Percentiles rank a stretch among this genome's conserved stretches.
Conservation (phyloP, 2,888 invertebrate genomes). For the Torymus tubicola region DNA sequence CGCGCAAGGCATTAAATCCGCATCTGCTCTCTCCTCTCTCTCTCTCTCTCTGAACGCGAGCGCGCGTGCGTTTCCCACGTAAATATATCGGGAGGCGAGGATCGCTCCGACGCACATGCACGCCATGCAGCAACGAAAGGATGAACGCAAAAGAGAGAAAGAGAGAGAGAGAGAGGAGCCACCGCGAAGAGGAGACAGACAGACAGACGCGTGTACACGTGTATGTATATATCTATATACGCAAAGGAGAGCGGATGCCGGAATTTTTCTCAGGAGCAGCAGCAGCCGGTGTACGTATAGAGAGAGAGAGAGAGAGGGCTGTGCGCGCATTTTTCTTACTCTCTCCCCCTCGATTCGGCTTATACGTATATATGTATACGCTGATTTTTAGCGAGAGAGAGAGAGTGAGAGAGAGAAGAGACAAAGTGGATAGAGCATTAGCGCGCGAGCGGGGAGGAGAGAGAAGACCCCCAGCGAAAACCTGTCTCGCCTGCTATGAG, state of each 20-base stretch:
- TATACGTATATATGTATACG: conserved; percentile 1
- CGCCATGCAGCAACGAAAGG: background rate
- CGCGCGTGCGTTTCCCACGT: conserved; percentile 74
- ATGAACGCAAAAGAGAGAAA: background rate
- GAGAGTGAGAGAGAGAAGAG: conserved; percentile 11
- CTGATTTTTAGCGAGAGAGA: conserved; percentile 56
- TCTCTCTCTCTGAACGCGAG: conserved; percentile 58
- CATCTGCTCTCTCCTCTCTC: conserved; percentile 44
- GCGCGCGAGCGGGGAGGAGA: too few species aligned
- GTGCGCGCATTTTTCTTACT: conserved; percentile 46
- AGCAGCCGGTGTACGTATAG: conserved; percentile 26
- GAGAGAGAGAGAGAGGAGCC: conserved; percentile 6
- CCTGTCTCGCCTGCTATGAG: conserved; percentile 70
- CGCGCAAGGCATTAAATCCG: conserved; percentile 42
- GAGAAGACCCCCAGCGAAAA: conserved; percentile 71
- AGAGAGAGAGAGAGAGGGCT: conserved; percentile 20
- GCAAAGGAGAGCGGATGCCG: conserved; percentile 44
- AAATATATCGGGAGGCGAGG: conserved; percentile 68
- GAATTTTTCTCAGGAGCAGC: conserved; percentile 61
- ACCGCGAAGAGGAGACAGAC: conserved; percentile 33
- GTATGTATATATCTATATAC: background rate
- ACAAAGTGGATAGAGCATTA: conserved; percentile 59
- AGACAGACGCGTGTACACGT: conserved; percentile 28
- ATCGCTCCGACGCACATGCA: conserved; percentile 52
- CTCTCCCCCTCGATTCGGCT: background rate